A percentile compares a stretch with the other conserved stretches of the same genome.
Conservation (phyloP, 2,797 vertebrate species). For the Myripristis murdjan region DNA sequence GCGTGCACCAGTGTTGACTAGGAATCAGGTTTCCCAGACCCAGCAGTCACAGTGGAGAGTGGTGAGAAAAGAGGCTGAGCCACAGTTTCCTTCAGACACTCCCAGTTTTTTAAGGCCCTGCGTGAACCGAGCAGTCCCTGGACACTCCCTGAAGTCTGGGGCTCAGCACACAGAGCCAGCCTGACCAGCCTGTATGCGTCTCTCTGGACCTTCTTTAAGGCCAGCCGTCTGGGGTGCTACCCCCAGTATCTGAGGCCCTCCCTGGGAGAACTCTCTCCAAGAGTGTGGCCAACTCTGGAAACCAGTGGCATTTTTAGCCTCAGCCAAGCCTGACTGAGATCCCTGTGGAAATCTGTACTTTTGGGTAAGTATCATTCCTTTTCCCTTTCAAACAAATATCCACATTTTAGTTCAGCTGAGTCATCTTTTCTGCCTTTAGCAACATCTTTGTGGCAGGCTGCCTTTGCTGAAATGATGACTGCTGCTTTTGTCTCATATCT, state of each 20-base stretch:
- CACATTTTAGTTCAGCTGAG: neutral
- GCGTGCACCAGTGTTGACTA: slow-evolving; percentile 49
- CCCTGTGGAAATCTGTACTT: slow-evolving; percentile 6
- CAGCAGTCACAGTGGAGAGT: slow-evolving; percentile 35
- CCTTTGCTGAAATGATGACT: slow-evolving; percentile 41
- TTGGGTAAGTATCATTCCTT: slow-evolving; percentile 47
- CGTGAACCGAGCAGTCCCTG: slow-evolving; percentile 49
- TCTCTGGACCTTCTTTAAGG: neutral
- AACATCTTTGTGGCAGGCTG: slow-evolving; percentile 12
- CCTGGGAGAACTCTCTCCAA: slow-evolving; percentile 15
- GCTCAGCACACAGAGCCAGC: slow-evolving; percentile 4
- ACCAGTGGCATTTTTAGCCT: neutral
- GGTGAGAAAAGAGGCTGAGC: slow-evolving; percentile 53
- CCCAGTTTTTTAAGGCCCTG: slow-evolving; percentile 52
- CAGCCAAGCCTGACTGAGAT: neutral
- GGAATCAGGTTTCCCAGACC: slow-evolving; percentile 66
- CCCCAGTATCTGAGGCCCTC: slow-evolving; percentile 16
- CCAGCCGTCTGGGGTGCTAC: slow-evolving; percentile 11
- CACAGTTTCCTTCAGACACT: slow-evolving; percentile 53
- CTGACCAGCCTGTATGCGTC: slow-evolving; percentile 16
- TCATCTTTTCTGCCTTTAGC: slow-evolving; percentile 15
- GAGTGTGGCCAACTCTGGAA: slow-evolving; percentile 18
- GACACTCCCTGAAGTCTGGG: slow-evolving; percentile 39
- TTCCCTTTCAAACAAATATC: neutral
- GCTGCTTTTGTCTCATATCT: slow-evolving; percentile 49